Percentiles rank a stretch among this genome's conserved stretches.
These are phyloP conservation scores for Artibeus jamaicensis DNA, from an alignment of 2,797 vertebrate genomes.

Conservation along the genomic window DNA sequence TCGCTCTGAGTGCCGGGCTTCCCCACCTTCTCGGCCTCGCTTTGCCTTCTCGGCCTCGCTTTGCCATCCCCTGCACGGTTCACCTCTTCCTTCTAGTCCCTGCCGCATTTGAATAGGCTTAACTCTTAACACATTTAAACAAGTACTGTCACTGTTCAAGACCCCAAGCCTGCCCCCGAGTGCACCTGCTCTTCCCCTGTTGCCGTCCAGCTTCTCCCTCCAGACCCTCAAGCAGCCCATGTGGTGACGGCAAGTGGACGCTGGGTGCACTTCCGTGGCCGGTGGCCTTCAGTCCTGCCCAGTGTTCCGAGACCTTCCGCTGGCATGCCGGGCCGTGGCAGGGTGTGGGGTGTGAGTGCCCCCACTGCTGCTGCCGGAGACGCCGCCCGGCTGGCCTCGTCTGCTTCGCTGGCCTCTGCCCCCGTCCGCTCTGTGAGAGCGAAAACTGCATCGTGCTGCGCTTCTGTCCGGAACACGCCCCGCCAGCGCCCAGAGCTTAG, in stretches of 20 bases:
- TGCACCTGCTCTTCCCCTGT: not conserved
- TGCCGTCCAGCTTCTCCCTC: not conserved
- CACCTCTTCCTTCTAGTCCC: not conserved
- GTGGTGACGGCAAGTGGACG: not conserved
- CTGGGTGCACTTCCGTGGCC: not conserved
- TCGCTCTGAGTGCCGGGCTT: too few species aligned
- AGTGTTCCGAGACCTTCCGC: not conserved
- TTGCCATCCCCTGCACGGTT: fast-evolving
- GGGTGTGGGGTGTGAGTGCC: not conserved
- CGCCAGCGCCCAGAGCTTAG: not conserved
- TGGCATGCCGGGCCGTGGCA: not conserved
- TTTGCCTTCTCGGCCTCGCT: too few species aligned
- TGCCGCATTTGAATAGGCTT: not conserved
- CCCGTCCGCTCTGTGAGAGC: not conserved
- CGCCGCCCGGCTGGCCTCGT: not conserved
- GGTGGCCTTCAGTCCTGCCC: too few species aligned
- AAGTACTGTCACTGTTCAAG: not conserved
- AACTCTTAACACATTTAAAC: not conserved
- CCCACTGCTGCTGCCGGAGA: not conserved
- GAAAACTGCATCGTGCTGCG: fast-evolving
- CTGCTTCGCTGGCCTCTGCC: not conserved
- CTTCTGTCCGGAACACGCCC: too few species aligned
- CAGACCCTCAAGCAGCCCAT: not conserved
- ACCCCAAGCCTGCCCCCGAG: not conserved
- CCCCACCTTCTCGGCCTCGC: too few species aligned